These are phyloP conservation scores for Blera fallax DNA, from an alignment of 2,888 invertebrate species.

Conservation along the genomic window DNA sequence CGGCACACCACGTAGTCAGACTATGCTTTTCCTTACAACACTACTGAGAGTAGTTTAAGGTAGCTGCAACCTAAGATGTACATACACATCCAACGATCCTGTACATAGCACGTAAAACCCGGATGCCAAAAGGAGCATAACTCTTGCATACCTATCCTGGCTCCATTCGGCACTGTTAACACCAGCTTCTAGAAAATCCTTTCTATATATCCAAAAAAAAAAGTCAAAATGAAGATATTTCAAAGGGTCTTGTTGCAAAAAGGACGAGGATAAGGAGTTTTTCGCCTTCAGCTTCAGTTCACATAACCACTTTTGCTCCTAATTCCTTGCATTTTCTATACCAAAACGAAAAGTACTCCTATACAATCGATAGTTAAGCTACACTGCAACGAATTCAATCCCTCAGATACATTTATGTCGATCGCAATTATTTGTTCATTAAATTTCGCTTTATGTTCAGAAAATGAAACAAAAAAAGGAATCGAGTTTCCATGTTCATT, in stretches of 20 bases:
- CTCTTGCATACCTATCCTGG: constrained; percentile 46
- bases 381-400: not conserved
- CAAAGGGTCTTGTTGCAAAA: not conserved
- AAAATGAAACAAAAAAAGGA: not conserved
- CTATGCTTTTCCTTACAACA: constrained; percentile 24
- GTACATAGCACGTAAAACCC: constrained; percentile 49
- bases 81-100: not conserved
- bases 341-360: not conserved
- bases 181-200: constrained; percentile 34
- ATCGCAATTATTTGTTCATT: constrained; percentile 52
- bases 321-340: not conserved
- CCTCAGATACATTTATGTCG: constrained; percentile 18
- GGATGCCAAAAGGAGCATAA: constrained; percentile 56
- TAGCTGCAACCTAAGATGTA: constrained; percentile 20
- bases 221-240: constrained; percentile 13
- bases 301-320: not conserved
- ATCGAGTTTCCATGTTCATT: no score
- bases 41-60: constrained; percentile 51
- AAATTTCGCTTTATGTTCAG: constrained; percentile 17
- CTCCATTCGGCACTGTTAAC: constrained; percentile 43
- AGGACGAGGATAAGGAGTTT: not conserved
- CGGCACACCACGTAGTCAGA: not conserved
- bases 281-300: not conserved
- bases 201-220: not conserved
- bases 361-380: not conserved